Base-by-base conservation (phyloP, 2,888 invertebrate species). In the Caenorhabditis drosophilae region DNA sequence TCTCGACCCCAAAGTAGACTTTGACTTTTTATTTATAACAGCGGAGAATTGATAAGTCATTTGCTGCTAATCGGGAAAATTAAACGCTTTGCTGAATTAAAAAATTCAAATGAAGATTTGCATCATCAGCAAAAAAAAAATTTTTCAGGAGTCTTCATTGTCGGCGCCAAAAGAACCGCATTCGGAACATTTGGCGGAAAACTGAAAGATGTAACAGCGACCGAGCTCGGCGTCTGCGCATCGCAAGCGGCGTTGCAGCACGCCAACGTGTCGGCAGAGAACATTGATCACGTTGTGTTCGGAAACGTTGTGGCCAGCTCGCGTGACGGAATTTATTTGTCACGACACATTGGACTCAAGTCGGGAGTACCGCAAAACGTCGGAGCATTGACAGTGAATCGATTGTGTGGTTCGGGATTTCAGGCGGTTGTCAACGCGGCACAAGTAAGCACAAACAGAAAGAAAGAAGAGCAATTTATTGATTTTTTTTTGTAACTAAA, bases 331-430 rank as follows among this genome's bases (percentile, higher is more conserved):
- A 89, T 88, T 70, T 92, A 91, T 84, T 86, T 92, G 57, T 89
- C 96, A 0, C 89, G 97, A 9, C 96, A 97, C 85, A 90, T 91
- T n/a, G 88, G 89, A 0, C 87, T 98, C 18, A 70, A 70, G 51
- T 88, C 89, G 70, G 95, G 94, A 44, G 89, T 97, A 53, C 93
- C 94, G 7, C 85, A 90, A 71, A 90, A 92, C 42, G 89, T 87
- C 61, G 94, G 95, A 1, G 93, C 92, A 0, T 86, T 93, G 1
- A 90, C 90, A 48, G 89, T 98, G 46, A 98, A 97, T 87, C 87
- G 97, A 67, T 87, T 98, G 18, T 98, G 98, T 85, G 98, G 97
- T 16, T 95, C 95, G 27, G 97, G 97, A 1, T 98, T 98, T 85
- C 97, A 98, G 84, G 89, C 97, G 0, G 87, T 98, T 66, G 89